phyloP scores from a whole-genome alignment of 2,888 invertebrate genomes.

The Leptothorax acervorum region DNA sequence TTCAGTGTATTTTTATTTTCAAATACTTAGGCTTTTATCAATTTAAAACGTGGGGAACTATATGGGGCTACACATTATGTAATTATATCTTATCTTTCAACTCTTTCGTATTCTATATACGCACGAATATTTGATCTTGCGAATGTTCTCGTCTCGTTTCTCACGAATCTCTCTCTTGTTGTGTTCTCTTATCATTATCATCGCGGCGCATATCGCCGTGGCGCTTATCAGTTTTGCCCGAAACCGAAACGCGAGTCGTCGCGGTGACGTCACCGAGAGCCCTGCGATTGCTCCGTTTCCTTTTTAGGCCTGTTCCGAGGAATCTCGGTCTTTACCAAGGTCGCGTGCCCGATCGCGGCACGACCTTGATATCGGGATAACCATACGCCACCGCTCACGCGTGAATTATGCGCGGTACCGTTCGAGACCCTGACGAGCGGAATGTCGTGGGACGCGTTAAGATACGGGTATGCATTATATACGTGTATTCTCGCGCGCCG shows the following conservation, averaged over 20 bases:
- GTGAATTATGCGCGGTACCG: constrained; percentile 50
- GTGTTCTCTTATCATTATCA: constrained; percentile 18
- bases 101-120: not conserved
- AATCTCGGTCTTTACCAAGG: constrained; percentile 55
- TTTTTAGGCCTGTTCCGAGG: constrained; percentile 33
- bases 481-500: not conserved
- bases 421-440: constrained; percentile 40
- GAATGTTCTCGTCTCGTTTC: not conserved
- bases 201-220: not conserved
- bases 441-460: constrained; percentile 48
- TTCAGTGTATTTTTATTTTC: not conserved
- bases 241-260: not conserved
- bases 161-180: not conserved
- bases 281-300: constrained; percentile 19
- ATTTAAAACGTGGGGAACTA: not conserved
- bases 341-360: constrained; percentile 23
- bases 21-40: not conserved
- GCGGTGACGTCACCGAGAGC: constrained; percentile 21
- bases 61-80: not conserved
- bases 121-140: not conserved
- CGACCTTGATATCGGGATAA: constrained; percentile 53
- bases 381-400: constrained; percentile 49
- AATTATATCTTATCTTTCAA: not conserved
- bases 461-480: constrained; percentile 13
- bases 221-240: constrained; percentile 20